Base-by-base conservation (phyloP, 2,113 vertebrate species). In the Chrysochloris asiatica region DNA sequence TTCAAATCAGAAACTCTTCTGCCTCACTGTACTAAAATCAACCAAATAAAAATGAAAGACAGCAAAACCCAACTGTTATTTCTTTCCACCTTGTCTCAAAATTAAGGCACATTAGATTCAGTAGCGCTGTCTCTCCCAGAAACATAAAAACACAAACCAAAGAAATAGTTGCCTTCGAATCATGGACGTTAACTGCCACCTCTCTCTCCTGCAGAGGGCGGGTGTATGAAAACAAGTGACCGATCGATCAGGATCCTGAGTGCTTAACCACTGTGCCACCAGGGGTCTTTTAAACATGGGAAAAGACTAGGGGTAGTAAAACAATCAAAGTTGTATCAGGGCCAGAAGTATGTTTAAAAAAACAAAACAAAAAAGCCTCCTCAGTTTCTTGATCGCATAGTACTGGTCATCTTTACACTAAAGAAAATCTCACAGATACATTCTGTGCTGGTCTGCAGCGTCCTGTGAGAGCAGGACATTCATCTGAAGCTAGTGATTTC, bases 401-500 rank as follows among this genome's bases (percentile, higher is more conserved):
- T 28, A 1, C 19, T 80, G 45, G 43, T 52, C 69, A 41, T 21
- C 63, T 92, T 77, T 65, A 43, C n/a, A 63, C 82, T 88, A 78
- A 89, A 92, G 83, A 16, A 85, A 85, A 61, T 48, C 50, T 72
- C 76, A 56, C 81, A 87, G n/a, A 41, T 87, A 19, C 84, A 6
- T 8, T 78, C 67, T 26, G 38, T n/a, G 43, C 6, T 17, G 54
- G 26, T 59, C 33, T 47, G 72, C 50, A 78, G 8, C 50, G 67
- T 83, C 87, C 94, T 85, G 78, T 75, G 17, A 85, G 69, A 84
- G 1, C 80, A 26, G 90, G 38, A 83, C 86, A 86, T 50, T 52
- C n/a, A 88, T 43, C 72, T 90, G 38, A 81, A 96, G 47, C 76
- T 80, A 83, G 86, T 45, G 16, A 83, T 47, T 69, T 54, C 86